phyloP scores from a whole-genome alignment of 2,888 invertebrate species.

The Drosophila lutescens region DNA sequence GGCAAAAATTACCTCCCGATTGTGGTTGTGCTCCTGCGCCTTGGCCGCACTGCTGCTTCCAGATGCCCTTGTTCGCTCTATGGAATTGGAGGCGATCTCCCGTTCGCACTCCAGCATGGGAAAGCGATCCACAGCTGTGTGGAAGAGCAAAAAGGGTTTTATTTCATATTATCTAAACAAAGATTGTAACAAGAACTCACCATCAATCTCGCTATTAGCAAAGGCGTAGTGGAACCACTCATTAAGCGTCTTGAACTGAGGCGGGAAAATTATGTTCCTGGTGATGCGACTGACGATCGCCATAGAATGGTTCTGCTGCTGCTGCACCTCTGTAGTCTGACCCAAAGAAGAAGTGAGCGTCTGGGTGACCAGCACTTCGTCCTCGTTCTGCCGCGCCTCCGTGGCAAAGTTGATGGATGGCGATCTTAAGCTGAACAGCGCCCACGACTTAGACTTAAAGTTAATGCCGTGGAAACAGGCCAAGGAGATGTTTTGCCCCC shows the following conservation, averaged over 20 bases:
- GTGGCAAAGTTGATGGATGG: conserved; percentile 97
- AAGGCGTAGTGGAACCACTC: conserved; percentile 99
- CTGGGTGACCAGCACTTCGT: conserved; percentile 94
- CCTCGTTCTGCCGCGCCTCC: conserved; percentile 94
- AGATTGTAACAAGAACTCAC: conserved; percentile 85
- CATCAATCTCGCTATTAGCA: conserved; percentile 96
- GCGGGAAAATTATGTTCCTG: conserved; percentile 95
- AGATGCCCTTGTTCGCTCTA: conserved; percentile 86
- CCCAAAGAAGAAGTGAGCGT: conserved; percentile 95
- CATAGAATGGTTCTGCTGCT: conserved; percentile 92
- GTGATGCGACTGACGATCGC: conserved; percentile 97
- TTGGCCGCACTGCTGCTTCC: conserved; percentile 85
- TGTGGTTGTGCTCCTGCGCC: conserved; percentile 91
- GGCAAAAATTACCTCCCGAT: conserved; percentile 98
- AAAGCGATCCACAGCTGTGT: conserved; percentile 93
- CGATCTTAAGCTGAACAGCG: conserved; percentile 95
- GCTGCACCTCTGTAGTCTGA: conserved; percentile 87
- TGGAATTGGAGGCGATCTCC: conserved; percentile 86
- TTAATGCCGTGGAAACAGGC: conserved; percentile 99
- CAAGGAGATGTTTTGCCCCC: conserved; percentile 95
- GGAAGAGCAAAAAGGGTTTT: not conserved
- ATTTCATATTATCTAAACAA: no score
- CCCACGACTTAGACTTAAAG: conserved; percentile 98
- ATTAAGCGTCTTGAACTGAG: conserved; percentile 95
- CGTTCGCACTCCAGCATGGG: conserved; percentile 93